Evolutionary conservation across 2,113 vertebrate species (phyloP).

Genomic region (Sterna hirundo): DNA sequence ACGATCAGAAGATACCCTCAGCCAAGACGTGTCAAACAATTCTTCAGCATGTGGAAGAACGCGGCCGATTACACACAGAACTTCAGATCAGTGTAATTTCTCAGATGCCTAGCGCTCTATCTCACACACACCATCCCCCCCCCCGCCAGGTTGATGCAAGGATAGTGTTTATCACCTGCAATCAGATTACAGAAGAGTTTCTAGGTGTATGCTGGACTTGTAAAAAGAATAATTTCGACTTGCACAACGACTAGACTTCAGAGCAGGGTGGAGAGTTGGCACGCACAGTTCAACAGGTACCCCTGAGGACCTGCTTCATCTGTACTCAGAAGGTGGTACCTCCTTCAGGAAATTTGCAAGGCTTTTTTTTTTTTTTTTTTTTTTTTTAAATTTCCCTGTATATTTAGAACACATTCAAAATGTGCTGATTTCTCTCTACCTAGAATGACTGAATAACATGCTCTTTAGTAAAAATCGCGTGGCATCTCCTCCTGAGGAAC

Average conservation of each 20-base stretch:
- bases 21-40: not conserved
- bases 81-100: not conserved
- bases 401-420: not conserved
- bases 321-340: not conserved
- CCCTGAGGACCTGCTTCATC: not conserved
- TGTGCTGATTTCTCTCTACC: not conserved
- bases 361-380: not conserved
- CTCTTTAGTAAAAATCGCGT: not conserved
- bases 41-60: not conserved
- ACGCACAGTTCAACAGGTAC: not conserved
- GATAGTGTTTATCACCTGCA: not conserved
- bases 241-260: not conserved
- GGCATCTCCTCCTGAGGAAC: not conserved
- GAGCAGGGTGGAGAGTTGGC: not conserved
- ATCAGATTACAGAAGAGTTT: not conserved
- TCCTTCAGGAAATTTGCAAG: not conserved
- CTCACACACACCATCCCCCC: rapidly evolving
- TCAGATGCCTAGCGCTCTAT: rapidly evolving
- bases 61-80: rapidly evolving
- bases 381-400: not conserved
- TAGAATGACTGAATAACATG: not conserved
- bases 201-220: not conserved
- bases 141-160: rapidly evolving
- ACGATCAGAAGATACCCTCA: not conserved
- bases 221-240: not conserved